Percentiles rank a stretch among this genome's conserved stretches.
Conservation (phyloP, 2,888 invertebrate species). For the Stramonita haemastoma region DNA sequence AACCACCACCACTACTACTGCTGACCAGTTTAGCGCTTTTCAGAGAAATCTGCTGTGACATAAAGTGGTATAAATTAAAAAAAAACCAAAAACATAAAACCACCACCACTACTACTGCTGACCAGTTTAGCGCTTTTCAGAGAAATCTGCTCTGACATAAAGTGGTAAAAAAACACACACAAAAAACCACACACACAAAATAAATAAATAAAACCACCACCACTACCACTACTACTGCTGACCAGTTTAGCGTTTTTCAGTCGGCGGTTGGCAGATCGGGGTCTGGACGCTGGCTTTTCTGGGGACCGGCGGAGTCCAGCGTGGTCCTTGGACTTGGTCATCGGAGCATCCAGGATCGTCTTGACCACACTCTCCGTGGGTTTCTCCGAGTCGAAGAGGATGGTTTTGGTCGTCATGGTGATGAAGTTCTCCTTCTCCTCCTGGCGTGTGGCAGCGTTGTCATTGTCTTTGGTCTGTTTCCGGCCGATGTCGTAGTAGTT, state of each 20-base stretch:
- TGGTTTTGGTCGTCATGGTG: slow-evolving; percentile 53
- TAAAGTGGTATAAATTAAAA: too few relatives aligned
- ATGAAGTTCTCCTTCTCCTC: slow-evolving; percentile 35
- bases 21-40: too few relatives aligned
- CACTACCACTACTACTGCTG: not conserved
- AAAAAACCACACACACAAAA: too few relatives aligned
- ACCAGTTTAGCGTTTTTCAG: slow-evolving; percentile 26
- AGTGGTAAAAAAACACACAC: too few relatives aligned
- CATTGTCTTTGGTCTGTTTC: not conserved
- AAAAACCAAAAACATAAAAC: too few relatives aligned
- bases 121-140: too few relatives aligned
- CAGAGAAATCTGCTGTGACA: too few relatives aligned
- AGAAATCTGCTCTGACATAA: too few relatives aligned
- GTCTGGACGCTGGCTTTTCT: not conserved
- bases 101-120: too few relatives aligned
- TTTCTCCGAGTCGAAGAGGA: slow-evolving; percentile 56
- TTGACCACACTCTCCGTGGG: slow-evolving; percentile 56
- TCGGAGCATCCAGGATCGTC: slow-evolving; percentile 55
- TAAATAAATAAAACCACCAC: too few relatives aligned
- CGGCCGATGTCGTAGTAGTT: slow-evolving; percentile 36
- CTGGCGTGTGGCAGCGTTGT: not conserved
- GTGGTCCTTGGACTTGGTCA: slow-evolving; percentile 47
- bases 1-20: too few relatives aligned
- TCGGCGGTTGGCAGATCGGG: not conserved
- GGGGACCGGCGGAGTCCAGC: not conserved